Evolutionary conservation across 2,888 invertebrate species (phyloP).

Genomic region (Cryptocephalus moraei): DNA sequence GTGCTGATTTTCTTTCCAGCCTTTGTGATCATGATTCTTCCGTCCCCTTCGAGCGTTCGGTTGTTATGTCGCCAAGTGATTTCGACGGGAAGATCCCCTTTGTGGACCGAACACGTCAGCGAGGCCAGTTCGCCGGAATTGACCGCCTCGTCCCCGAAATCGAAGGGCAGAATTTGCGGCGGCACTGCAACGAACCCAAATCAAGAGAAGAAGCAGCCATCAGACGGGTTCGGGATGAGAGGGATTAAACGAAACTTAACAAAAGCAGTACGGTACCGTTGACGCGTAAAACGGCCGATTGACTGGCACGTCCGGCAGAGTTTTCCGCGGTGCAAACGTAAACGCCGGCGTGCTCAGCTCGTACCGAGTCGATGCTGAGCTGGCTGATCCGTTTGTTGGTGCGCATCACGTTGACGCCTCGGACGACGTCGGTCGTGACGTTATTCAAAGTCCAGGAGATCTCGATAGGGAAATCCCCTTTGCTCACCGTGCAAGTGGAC

Average conservation of each 20-base stretch:
- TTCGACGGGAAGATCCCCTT: constrained; percentile 59
- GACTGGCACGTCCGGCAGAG: constrained; percentile 56
- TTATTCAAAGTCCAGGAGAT: constrained; percentile 67
- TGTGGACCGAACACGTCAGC: constrained; percentile 56
- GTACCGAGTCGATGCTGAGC: constrained; percentile 47
- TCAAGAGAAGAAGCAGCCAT: not conserved
- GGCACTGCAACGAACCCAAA: constrained; percentile 21
- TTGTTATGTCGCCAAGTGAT: constrained; percentile 45
- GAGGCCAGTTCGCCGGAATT: constrained; percentile 64
- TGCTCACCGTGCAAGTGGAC: constrained; percentile 56
- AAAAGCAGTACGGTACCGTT: constrained; percentile 45
- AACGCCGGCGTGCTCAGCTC: constrained; percentile 44
- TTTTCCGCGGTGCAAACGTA: constrained; percentile 56
- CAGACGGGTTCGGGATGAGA: no score
- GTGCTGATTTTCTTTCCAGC: constrained; percentile 54
- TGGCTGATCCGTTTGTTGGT: constrained; percentile 53
- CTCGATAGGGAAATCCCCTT: constrained; percentile 65
- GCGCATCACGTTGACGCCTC: constrained; percentile 37
- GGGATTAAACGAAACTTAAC: no score
- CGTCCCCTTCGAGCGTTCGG: constrained; percentile 5
- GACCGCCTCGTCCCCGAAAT: constrained; percentile 44
- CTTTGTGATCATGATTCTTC: constrained; percentile 35
- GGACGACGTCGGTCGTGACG: constrained; percentile 37
- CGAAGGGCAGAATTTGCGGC: constrained; percentile 48
- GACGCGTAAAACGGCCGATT: constrained; percentile 54